These are phyloP conservation scores for Coleophora flavipennella DNA, from an alignment of 2,888 invertebrate genomes.

Conservation along the genomic window DNA sequence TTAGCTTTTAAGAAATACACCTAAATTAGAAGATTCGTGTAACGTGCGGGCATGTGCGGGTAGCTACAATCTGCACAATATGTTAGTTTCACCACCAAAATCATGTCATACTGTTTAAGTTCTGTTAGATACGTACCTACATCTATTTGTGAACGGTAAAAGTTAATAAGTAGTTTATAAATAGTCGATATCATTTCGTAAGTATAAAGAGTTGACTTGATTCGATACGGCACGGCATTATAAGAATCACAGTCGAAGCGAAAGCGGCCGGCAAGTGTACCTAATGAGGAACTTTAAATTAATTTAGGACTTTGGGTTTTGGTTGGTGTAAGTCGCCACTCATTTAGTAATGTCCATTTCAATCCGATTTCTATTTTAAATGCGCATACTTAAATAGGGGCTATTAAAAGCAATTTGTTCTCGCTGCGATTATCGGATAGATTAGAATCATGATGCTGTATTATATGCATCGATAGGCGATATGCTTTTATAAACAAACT, in stretches of 20 bases:
- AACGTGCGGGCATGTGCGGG: no score
- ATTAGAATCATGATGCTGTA: slow-evolving; percentile 20
- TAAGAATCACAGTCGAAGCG: slow-evolving; percentile 22
- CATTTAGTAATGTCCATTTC: slow-evolving; percentile 31
- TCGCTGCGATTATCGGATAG: slow-evolving; percentile 28
- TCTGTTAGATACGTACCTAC: no score
- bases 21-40: slow-evolving; percentile 29
- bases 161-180: slow-evolving; percentile 8
- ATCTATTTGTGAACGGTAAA: slow-evolving; percentile 26
- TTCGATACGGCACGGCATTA: slow-evolving; percentile 28
- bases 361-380: slow-evolving; percentile 31
- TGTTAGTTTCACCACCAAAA: slow-evolving; percentile 23
- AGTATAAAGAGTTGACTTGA: slow-evolving; percentile 29
- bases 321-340: slow-evolving; percentile 23
- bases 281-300: slow-evolving; percentile 41
- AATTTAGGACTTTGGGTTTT: slow-evolving; percentile 36
- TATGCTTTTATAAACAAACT: no score
- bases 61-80: slow-evolving; percentile 20
- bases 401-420: slow-evolving; percentile 44
- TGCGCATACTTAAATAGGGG: slow-evolving; percentile 39
- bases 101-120: slow-evolving; percentile 21
- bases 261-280: slow-evolving; percentile 21
- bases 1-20: slow-evolving; percentile 35
- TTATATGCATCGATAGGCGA: slow-evolving; percentile 9
- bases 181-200: slow-evolving; percentile 19